Base-by-base conservation (phyloP, 1,140 invertebrate species). In the Temnothorax nylanderi region DNA sequence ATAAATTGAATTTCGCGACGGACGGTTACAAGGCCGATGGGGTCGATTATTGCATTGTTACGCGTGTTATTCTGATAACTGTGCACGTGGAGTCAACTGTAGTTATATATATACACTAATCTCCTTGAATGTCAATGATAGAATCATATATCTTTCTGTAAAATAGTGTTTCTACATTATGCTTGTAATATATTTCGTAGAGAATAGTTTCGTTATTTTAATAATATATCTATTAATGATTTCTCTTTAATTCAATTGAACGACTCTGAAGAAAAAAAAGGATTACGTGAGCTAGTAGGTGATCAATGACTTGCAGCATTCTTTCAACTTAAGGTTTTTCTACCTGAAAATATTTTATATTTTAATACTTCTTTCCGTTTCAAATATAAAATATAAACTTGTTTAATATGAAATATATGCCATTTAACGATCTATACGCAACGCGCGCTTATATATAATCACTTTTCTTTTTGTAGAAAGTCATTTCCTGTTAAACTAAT, bases 1-100 rank as follows among this genome's bases (percentile, higher is more conserved):
- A 78, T 78, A 77, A 85, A 85, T 85, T 85, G 60, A 65, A 85
- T 85, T 85, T 78, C 47, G 82, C 74, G 58, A 85, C 49, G 74
- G 60, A 78, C 51, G 34, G 49, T 65, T 78, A 47, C 74, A 85
- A 85, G 82, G 82, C 60, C 72, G 60, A 85, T 49, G 32, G 81
- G 72, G 72, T 82, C 65, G 72, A 65, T 85, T 85, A 65, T 62
- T 54, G 82, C 60, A 75, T 85, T 77, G 74, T 85, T 65, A 65
- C 72, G 69, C 37, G 67, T 72, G 56, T 82, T 74, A 72, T 82
- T 72, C 37, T 82, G 51, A 82, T 44, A 72, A 32, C 18, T 71
- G 78, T 67, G 64, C 64, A 81, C 64, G 62, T 80, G 44, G 65
- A 65, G 49, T 34, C 18, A 37, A 72, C 34, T 44, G 18, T 10